These are phyloP conservation scores for Ondatra zibethicus DNA, from an alignment of 2,113 vertebrate species.

Conservation along the genomic window DNA sequence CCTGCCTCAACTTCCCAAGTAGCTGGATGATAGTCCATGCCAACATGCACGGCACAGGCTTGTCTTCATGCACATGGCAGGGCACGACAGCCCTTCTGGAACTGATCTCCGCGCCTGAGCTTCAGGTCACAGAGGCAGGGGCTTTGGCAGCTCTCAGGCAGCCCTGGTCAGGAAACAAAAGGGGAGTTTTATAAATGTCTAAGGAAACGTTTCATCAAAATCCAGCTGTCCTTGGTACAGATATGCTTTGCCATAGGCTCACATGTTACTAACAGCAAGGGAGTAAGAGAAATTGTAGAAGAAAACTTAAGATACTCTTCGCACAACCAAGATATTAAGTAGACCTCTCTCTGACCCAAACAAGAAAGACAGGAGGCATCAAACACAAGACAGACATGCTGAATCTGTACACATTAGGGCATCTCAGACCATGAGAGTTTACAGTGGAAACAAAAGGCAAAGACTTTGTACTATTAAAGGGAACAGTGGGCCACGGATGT, in stretches of 20 bases:
- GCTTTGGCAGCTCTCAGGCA: neutral
- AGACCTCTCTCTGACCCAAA: neutral
- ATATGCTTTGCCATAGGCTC: neutral
- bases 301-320: neutral
- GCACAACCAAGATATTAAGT: neutral
- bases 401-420: neutral
- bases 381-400: neutral
- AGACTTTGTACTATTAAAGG: neutral
- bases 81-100: neutral
- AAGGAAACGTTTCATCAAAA: conserved; percentile 34
- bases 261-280: neutral
- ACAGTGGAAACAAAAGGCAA: neutral
- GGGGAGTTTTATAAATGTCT: neutral
- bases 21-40: neutral
- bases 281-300: neutral
- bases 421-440: neutral
- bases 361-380: neutral
- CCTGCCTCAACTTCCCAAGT: neutral
- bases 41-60: too few species aligned
- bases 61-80: neutral
- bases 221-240: neutral
- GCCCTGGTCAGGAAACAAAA: conserved; percentile 8
- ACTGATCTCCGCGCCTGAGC: neutral
- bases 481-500: neutral
- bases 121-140: neutral